Percentiles rank a stretch among this genome's conserved stretches.
These are phyloP conservation scores for Ambastaia sidthimunki DNA, from an alignment of 2,797 vertebrate genomes.

Conservation along the genomic window DNA sequence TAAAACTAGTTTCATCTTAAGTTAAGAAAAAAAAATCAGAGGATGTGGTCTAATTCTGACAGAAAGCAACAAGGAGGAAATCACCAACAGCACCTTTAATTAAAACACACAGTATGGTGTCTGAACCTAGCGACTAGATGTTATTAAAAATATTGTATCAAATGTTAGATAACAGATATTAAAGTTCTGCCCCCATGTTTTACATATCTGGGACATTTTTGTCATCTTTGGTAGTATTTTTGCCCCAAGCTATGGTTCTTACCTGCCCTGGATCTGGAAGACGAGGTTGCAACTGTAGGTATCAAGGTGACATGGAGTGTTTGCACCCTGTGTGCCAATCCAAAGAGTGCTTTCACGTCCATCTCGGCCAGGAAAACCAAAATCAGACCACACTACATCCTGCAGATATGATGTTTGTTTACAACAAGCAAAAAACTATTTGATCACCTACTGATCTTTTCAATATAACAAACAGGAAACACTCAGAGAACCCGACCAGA, in stretches of 20 bases:
- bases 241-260: conserved; percentile 58
- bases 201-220: background rate
- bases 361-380: conserved; percentile 89
- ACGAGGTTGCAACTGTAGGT: conserved; percentile 95
- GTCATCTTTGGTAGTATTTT: background rate
- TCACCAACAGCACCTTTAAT: no score
- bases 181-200: no score
- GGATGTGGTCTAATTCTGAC: no score
- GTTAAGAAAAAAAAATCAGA: no score
- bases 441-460: conserved; percentile 37
- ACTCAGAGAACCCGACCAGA: conserved; percentile 50
- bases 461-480: conserved; percentile 50
- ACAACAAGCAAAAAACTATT: conserved; percentile 9
- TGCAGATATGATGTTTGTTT: conserved; percentile 54
- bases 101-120: no score
- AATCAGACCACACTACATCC: conserved; percentile 92
- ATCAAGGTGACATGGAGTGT: conserved; percentile 95
- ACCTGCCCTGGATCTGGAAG: conserved; percentile 96
- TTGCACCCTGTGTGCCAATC: conserved; percentile 89
- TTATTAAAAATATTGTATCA: no score
- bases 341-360: conserved; percentile 92
- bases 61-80: no score
- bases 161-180: no score
- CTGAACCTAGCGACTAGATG: no score
- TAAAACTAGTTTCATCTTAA: no score